Conservation (phyloP, 2,888 invertebrate species). For the Anthoptus insignis region DNA sequence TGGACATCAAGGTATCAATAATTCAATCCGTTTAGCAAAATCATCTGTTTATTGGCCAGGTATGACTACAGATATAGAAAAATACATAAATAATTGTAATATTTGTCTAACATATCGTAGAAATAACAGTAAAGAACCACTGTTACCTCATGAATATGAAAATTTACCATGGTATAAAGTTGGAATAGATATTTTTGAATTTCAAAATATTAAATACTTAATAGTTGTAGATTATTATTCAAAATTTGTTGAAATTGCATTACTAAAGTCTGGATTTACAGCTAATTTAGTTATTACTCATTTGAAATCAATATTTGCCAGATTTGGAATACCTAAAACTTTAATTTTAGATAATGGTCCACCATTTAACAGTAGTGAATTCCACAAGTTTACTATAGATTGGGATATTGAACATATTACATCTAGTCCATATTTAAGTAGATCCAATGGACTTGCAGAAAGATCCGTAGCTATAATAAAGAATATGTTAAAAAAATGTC, state of each 20-base stretch:
- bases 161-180: slow-evolving; percentile 34
- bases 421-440: slow-evolving; percentile 44
- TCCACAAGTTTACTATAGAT: neutral
- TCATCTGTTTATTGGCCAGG: slow-evolving; percentile 46
- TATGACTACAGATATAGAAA: slow-evolving; percentile 43
- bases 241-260: slow-evolving; percentile 47
- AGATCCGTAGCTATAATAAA: slow-evolving; percentile 42
- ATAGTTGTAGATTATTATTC: slow-evolving; percentile 49
- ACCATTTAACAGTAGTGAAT: slow-evolving; percentile 45
- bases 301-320: slow-evolving; percentile 1
- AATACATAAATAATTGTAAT: slow-evolving; percentile 41
- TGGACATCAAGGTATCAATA: slow-evolving; percentile 35
- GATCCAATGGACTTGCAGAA: slow-evolving; percentile 46
- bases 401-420: slow-evolving; percentile 30
- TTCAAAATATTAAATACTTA: slow-evolving; percentile 42
- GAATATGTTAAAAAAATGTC: slow-evolving; percentile 34
- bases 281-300: neutral
- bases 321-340: slow-evolving; percentile 46
- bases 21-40: slow-evolving; percentile 47
- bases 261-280: slow-evolving; percentile 17
- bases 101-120: slow-evolving; percentile 42
- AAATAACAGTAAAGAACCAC: neutral
- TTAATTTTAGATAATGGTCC: slow-evolving; percentile 48
- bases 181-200: slow-evolving; percentile 47
- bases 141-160: slow-evolving; percentile 26